Percentiles rank a stretch among this genome's conserved stretches.
These are phyloP conservation scores for Ametastegia equiseti DNA, from an alignment of 2,888 invertebrate species.

Conservation along the genomic window DNA sequence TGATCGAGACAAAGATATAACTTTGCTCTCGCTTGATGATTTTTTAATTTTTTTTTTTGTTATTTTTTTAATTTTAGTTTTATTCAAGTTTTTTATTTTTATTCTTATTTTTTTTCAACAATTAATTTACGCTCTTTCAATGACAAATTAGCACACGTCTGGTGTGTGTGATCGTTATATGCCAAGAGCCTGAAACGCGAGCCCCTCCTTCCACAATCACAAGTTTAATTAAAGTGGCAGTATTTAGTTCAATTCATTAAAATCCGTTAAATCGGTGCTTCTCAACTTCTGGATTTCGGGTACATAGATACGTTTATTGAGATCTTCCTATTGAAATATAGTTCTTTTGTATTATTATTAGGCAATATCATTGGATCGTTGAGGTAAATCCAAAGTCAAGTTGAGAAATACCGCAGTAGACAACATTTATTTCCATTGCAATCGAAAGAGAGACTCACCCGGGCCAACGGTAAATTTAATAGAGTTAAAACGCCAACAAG, in stretches of 20 bases:
- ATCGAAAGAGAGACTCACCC: conserved; percentile 68
- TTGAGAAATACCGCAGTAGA: conserved; percentile 49
- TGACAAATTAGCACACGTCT: conserved; percentile 60
- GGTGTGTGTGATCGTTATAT: conserved; percentile 70
- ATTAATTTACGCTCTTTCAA: conserved; percentile 57
- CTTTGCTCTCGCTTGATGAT: conserved; percentile 15
- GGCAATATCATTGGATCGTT: conserved; percentile 39
- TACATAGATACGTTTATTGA: conserved; percentile 2
- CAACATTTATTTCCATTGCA: conserved; percentile 52
- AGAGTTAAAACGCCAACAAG: conserved; percentile 73
- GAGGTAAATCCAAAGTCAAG: neutral
- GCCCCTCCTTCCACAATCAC: conserved; percentile 63
- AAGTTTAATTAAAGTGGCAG: conserved; percentile 64
- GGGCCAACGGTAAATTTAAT: conserved; percentile 66
- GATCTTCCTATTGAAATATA: conserved; percentile 47
- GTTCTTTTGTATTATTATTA: conserved; percentile 51
- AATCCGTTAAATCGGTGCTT: conserved; percentile 57
- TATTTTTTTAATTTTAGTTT: conserved; percentile 50
- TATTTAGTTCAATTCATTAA: conserved; percentile 62
- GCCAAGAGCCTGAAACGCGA: conserved; percentile 64
- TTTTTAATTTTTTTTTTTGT: neutral
- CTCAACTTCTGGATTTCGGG: conserved; percentile 48
- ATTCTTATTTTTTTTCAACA: conserved; percentile 54
- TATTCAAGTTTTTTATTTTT: conserved; percentile 55
- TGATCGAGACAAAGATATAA: conserved; percentile 26